A percentile compares a stretch with the other conserved stretches of the same genome.
These are phyloP conservation scores for Bombycilla garrulus DNA, from an alignment of 2,113 vertebrate genomes.

Conservation along the genomic window DNA sequence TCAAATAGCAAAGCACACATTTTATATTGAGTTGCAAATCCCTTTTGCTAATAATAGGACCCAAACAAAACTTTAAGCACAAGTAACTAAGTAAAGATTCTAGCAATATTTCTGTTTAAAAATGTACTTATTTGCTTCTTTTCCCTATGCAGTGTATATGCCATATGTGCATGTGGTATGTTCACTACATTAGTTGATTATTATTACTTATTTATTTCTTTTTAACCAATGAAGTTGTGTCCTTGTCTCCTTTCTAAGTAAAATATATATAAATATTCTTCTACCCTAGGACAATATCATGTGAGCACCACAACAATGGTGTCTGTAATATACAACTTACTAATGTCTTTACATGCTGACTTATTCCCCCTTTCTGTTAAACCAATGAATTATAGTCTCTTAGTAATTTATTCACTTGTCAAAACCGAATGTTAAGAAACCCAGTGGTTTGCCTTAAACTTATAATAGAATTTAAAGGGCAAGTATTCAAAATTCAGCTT, in stretches of 20 bases:
- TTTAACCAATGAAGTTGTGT: neutral
- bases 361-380: neutral
- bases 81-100: neutral
- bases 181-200: neutral
- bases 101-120: neutral
- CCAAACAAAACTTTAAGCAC: neutral
- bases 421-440: slow-evolving; percentile 29
- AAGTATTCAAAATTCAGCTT: slow-evolving; percentile 33
- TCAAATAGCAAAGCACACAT: neutral
- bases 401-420: slow-evolving; percentile 44
- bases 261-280: neutral
- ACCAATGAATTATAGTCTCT: neutral
- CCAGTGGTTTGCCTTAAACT: neutral
- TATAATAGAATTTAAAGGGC: slow-evolving; percentile 47
- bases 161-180: no score
- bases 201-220: neutral
- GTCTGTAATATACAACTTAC: neutral
- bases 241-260: neutral
- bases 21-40: neutral
- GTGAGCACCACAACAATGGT: neutral
- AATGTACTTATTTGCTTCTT: neutral
- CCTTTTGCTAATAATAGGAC: neutral
- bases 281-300: neutral
- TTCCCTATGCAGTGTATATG: neutral
- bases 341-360: neutral